These are phyloP conservation scores for Asteroscopus sphinx DNA, from an alignment of 2,888 invertebrate genomes.

Conservation along the genomic window DNA sequence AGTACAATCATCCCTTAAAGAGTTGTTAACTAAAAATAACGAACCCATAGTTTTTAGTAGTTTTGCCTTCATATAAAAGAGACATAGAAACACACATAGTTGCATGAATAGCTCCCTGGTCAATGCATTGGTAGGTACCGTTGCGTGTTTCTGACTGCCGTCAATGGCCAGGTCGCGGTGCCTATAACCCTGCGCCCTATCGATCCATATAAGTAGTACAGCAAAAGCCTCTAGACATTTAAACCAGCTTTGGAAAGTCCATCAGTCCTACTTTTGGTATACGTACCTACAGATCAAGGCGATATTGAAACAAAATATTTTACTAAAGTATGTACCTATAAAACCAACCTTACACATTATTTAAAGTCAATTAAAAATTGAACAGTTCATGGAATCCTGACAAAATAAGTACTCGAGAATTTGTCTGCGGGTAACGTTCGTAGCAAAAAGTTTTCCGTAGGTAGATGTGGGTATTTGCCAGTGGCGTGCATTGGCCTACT, in stretches of 20 bases:
- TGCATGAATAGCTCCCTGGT: slow-evolving; percentile 55
- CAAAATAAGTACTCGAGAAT: no score
- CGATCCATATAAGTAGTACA: slow-evolving; percentile 80
- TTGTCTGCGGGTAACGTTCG: neutral
- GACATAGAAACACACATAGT: neutral
- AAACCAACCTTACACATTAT: no score
- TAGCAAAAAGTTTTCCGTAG: slow-evolving; percentile 13
- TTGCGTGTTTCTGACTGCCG: slow-evolving; percentile 69
- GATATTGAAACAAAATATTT: no score
- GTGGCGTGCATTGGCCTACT: no score
- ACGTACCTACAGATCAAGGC: no score
- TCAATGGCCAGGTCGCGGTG: slow-evolving; percentile 79
- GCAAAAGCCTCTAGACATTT: slow-evolving; percentile 43
- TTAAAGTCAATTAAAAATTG: no score
- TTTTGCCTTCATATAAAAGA: neutral
- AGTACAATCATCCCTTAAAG: no score
- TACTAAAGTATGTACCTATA: no score
- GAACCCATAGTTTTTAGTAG: no score
- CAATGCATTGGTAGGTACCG: slow-evolving; percentile 76
- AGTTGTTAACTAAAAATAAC: no score
- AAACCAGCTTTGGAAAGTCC: slow-evolving; percentile 51
- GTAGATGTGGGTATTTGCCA: no score
- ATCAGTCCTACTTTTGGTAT: slow-evolving; percentile 16
- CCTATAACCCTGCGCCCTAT: slow-evolving; percentile 81
- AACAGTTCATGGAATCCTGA: no score